Conservation (phyloP, 2,888 invertebrate species). For the Hemicrepidius hirtus region DNA sequence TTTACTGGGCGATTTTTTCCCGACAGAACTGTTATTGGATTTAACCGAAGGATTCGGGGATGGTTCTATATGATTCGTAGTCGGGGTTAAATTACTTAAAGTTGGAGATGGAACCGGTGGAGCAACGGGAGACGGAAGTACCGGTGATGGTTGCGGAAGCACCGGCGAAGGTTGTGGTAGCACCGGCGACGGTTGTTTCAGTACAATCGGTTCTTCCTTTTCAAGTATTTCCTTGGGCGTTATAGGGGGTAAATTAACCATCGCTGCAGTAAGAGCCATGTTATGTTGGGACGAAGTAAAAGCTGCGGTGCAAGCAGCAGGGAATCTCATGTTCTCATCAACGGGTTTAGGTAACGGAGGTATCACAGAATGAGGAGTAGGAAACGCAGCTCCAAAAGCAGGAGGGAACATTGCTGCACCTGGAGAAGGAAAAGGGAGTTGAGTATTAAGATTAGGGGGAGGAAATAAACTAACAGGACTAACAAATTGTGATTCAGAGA, state of each 20-base stretch:
- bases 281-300: conserved; percentile 90
- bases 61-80: conserved; percentile 66
- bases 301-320: conserved; percentile 81
- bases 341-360: conserved; percentile 74
- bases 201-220: conserved; percentile 32
- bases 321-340: conserved; percentile 72
- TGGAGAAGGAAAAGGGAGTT: conserved; percentile 81
- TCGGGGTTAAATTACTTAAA: conserved; percentile 61
- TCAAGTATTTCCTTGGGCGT: conserved; percentile 59
- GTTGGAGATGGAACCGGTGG: conserved; percentile 57
- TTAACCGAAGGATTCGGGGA: conserved; percentile 69
- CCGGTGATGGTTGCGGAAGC: conserved; percentile 3
- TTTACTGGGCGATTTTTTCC: conserved; percentile 76
- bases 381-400: conserved; percentile 76
- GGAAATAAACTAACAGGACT: conserved; percentile 79
- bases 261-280: conserved; percentile 86
- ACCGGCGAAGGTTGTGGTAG: not conserved
- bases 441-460: conserved; percentile 75
- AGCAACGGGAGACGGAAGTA: conserved; percentile 43
- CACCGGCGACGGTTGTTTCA: not conserved
- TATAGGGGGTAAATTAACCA: conserved; percentile 82
- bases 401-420: conserved; percentile 80
- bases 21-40: conserved; percentile 68
- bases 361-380: conserved; percentile 73
- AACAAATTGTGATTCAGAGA: conserved; percentile 77